Conservation (phyloP, 2,797 vertebrate species). For the Amblyraja radiata region DNA sequence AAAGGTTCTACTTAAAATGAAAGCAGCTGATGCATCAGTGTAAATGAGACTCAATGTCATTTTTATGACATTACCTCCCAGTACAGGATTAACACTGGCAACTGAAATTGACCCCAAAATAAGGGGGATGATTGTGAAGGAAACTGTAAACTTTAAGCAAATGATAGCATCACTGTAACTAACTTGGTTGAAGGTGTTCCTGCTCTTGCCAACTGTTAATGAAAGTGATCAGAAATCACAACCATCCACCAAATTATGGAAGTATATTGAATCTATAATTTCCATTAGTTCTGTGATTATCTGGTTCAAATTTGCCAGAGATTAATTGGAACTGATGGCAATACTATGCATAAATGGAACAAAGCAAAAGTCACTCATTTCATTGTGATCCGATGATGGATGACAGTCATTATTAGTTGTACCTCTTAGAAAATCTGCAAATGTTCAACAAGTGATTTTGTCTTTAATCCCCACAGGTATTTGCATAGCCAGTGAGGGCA, state of each 20-base stretch:
- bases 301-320: neutral
- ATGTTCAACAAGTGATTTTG: conserved; percentile 8
- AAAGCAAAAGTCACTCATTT: neutral
- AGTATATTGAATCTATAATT: neutral
- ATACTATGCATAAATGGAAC: neutral
- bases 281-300: neutral
- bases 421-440: neutral
- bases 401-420: neutral
- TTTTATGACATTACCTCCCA: neutral
- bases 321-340: neutral
- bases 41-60: neutral
- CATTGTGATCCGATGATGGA: neutral
- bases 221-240: neutral
- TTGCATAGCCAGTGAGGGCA: neutral
- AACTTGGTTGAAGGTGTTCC: neutral
- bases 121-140: neutral
- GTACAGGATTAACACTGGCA: neutral
- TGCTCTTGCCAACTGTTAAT: neutral
- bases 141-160: neutral
- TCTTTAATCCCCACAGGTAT: neutral
- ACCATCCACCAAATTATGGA: neutral
- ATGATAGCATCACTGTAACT: too few relatives aligned
- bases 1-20: neutral
- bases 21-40: neutral
- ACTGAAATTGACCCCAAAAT: neutral